Conservation (phyloP, 2,797 vertebrate genomes). For the Nannoperca obscura region DNA sequence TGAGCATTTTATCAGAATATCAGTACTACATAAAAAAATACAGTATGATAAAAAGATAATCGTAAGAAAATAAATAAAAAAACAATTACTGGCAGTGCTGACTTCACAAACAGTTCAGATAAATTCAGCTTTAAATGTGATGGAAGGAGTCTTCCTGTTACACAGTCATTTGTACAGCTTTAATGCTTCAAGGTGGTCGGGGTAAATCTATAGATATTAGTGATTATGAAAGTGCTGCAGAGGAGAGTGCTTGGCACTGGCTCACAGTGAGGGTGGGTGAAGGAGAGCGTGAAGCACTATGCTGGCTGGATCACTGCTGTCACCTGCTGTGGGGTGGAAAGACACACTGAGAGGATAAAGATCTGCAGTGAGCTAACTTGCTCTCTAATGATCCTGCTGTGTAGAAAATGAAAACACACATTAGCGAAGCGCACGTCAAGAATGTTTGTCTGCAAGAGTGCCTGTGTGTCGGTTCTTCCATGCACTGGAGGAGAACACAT, state of each 20-base stretch:
- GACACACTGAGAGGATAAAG: conserved; percentile 52
- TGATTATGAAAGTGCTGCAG: conserved; percentile 45
- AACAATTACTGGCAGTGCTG: background rate
- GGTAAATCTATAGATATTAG: conserved; percentile 18
- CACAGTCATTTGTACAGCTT: conserved; percentile 4
- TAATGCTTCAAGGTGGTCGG: conserved; percentile 33
- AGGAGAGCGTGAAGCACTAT: conserved; percentile 43
- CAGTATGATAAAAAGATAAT: background rate
- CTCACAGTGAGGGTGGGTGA: conserved; percentile 40
- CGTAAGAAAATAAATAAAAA: background rate
- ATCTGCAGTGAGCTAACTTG: conserved; percentile 44
- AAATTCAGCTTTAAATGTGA: background rate
- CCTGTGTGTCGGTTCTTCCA: conserved; percentile 8
- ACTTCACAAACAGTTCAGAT: background rate
- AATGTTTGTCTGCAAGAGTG: conserved; percentile 1
- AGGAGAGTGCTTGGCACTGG: conserved; percentile 40
- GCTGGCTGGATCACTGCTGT: conserved; percentile 50
- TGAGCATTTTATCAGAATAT: background rate
- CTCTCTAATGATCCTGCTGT: conserved; percentile 59
- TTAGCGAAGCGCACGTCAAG: conserved; percentile 27
- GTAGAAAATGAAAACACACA: conserved; percentile 47
- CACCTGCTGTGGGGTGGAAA: conserved; percentile 58
- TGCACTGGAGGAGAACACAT: conserved; percentile 4
- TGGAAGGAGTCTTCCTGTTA: conserved; percentile 3
- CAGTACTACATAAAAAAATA: background rate